These are phyloP conservation scores for Platycheirus albimanus DNA, from an alignment of 2,888 invertebrate genomes.

Conservation along the genomic window DNA sequence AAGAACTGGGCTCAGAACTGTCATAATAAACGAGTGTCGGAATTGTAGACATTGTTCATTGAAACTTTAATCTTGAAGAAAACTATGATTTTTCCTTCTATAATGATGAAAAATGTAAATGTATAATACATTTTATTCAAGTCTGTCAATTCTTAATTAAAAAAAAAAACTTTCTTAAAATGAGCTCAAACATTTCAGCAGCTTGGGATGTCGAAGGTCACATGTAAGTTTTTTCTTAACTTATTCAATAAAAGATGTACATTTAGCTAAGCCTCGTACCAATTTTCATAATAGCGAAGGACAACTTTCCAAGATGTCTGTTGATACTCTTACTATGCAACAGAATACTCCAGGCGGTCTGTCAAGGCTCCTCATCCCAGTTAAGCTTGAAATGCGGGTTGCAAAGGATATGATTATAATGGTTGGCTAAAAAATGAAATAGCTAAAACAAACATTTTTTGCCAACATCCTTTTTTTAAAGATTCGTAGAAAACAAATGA, in stretches of 20 bases:
- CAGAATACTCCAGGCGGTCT: not conserved
- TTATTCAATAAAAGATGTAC: no score
- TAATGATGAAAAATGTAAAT: no score
- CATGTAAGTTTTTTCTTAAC: conserved; percentile 5
- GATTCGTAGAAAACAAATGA: conserved; percentile 39
- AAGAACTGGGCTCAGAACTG: no score
- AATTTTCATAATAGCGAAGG: not conserved
- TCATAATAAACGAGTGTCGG: no score
- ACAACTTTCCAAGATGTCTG: conserved; percentile 7
- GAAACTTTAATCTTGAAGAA: no score
- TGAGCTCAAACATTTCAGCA: not conserved
- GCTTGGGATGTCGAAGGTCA: conserved; percentile 31
- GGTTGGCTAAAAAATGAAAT: no score
- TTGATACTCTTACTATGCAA: not conserved
- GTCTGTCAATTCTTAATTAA: not conserved
- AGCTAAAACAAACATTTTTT: no score
- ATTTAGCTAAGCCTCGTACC: no score
- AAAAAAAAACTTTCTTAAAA: not conserved
- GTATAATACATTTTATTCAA: not conserved
- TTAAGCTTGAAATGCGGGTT: conserved; percentile 17
- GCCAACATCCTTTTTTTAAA: no score
- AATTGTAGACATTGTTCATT: no score
- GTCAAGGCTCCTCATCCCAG: conserved; percentile 8
- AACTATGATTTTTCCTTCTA: no score
- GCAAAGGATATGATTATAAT: conserved; percentile 20